Evolutionary conservation across 1,140 invertebrate genomes (phyloP).

Genomic region (Diabrotica undecimpunctata): DNA sequence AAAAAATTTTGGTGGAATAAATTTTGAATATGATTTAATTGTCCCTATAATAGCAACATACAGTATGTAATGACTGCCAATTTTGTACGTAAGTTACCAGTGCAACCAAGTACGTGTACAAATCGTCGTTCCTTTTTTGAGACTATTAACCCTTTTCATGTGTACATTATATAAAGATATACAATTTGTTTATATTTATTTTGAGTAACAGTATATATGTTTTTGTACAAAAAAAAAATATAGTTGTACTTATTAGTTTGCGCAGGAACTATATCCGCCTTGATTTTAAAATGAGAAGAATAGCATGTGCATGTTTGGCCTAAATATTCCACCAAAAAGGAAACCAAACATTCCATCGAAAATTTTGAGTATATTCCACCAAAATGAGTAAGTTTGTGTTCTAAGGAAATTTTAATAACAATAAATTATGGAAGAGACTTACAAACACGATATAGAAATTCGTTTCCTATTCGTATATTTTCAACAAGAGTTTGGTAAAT

Average conservation of each 20-base stretch:
- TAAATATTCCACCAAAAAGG: too few species aligned
- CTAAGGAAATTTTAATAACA: too few species aligned
- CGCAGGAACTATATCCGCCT: background rate
- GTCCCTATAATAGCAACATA: slow-evolving; percentile 32
- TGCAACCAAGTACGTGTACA: slow-evolving; percentile 46
- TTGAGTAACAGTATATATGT: slow-evolving; percentile 25
- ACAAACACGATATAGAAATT: too few species aligned
- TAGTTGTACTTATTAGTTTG: slow-evolving; percentile 40
- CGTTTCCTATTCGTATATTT: too few species aligned
- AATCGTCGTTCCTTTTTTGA: slow-evolving; percentile 41
- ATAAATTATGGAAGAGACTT: too few species aligned
- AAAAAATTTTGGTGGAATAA: too few species aligned
- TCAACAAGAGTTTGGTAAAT: too few species aligned
- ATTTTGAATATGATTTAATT: background rate
- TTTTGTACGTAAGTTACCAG: slow-evolving; percentile 46
- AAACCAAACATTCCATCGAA: too few species aligned
- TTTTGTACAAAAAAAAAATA: slow-evolving; percentile 23
- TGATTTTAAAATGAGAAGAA: background rate
- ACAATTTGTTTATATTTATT: slow-evolving; percentile 36
- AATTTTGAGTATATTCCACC: too few species aligned
- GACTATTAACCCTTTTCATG: slow-evolving; percentile 36
- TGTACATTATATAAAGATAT: slow-evolving; percentile 32
- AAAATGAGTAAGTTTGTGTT: too few species aligned
- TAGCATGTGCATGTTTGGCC: too few species aligned
- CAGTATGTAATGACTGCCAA: slow-evolving; percentile 41